These are phyloP conservation scores for Trachelus iudaicus DNA, from an alignment of 2,888 invertebrate genomes.

Conservation along the genomic window DNA sequence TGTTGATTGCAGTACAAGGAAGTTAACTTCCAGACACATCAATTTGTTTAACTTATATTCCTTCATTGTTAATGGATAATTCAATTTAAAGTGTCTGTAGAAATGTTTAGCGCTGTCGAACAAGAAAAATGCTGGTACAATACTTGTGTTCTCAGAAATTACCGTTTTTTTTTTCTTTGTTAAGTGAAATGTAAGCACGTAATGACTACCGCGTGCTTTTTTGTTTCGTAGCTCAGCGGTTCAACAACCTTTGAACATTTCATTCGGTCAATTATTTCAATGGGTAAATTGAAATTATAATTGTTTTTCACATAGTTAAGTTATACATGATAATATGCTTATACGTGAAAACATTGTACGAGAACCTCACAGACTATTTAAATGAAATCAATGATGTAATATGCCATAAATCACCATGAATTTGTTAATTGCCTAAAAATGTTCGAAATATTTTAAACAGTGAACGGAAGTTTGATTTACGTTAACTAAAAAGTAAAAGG, in stretches of 20 bases:
- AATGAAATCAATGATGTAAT: too few relatives aligned
- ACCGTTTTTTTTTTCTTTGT: neutral
- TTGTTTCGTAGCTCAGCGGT: neutral
- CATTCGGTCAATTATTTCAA: neutral
- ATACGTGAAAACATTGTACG: too few relatives aligned
- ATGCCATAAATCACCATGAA: neutral
- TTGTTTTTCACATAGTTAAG: neutral
- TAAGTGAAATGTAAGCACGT: neutral
- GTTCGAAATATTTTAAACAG: neutral
- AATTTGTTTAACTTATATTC: neutral
- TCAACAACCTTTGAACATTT: neutral
- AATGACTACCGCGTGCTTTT: neutral
- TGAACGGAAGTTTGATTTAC: neutral
- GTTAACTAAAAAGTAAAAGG: neutral
- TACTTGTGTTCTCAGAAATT: neutral
- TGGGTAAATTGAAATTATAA: neutral
- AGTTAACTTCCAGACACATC: neutral
- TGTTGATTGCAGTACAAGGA: neutral
- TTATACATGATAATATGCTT: too few relatives aligned
- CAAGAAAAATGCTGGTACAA: neutral
- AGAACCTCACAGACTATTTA: too few relatives aligned
- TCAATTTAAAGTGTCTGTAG: neutral
- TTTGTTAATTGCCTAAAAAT: neutral
- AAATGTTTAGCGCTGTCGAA: neutral
- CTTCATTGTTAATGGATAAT: neutral